phyloP scores from a whole-genome alignment of 2,888 invertebrate species.

The Thera britannica region DNA sequence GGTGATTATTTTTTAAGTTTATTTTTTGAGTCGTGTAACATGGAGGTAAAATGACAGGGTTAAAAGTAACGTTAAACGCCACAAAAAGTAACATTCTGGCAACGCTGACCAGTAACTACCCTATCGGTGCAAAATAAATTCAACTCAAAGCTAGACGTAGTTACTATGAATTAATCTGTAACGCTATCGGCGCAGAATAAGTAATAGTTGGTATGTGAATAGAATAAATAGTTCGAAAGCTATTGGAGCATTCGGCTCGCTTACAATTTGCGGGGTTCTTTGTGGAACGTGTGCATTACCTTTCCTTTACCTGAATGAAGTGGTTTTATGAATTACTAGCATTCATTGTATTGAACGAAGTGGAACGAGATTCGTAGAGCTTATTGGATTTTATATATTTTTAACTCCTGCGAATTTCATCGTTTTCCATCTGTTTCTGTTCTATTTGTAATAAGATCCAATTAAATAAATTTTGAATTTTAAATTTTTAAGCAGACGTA shows the following conservation, averaged over 20 bases:
- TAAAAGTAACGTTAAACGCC: too few species aligned
- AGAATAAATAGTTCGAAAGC: constrained; percentile 12
- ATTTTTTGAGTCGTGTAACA: too few species aligned
- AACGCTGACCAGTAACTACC: background rate
- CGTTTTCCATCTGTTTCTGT: too few species aligned
- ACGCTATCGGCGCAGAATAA: constrained; percentile 18
- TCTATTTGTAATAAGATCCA: background rate
- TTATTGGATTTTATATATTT: background rate
- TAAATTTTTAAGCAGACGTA: too few species aligned
- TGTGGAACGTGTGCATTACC: constrained; percentile 31
- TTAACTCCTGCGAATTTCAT: too few species aligned
- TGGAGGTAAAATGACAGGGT: too few species aligned
- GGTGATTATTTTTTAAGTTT: too few species aligned
- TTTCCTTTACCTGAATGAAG: constrained; percentile 23
- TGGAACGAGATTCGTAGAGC: background rate
- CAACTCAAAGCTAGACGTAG: background rate
- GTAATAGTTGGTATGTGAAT: constrained; percentile 13
- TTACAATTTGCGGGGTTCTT: constrained; percentile 37
- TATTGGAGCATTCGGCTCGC: constrained; percentile 28
- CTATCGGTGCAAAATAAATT: constrained; percentile 19
- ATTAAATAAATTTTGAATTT: too few species aligned
- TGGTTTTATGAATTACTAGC: constrained; percentile 21
- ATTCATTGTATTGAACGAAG: constrained; percentile 5
- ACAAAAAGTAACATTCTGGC: too few species aligned
- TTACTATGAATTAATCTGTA: background rate